A percentile compares a stretch with the other conserved stretches of the same genome.
Conservation (phyloP, 2,113 vertebrate species). For the Archocentrus centrarchus region DNA sequence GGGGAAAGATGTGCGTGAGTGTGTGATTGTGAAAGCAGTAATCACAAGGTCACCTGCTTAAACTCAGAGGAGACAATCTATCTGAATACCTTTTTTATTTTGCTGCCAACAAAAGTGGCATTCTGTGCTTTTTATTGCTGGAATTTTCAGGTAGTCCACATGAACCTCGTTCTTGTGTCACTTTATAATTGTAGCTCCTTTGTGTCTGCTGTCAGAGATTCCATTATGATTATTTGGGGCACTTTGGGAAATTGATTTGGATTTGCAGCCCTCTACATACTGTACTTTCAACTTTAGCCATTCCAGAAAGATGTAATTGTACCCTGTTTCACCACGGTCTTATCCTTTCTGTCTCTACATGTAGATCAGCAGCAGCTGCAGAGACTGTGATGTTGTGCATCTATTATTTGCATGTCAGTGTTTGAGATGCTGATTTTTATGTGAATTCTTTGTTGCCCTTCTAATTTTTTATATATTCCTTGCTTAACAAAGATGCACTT, state of each 20-base stretch:
- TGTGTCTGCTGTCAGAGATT: conserved; percentile 2
- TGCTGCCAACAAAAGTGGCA: not conserved
- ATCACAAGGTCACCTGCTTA: conserved; percentile 55
- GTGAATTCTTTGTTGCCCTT: not conserved
- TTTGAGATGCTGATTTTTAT: not conserved
- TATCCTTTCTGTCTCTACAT: not conserved
- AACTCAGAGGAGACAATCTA: not conserved
- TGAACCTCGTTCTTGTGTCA: not conserved
- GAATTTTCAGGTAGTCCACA: not conserved
- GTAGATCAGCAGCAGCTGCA: not conserved
- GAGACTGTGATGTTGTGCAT: not conserved
- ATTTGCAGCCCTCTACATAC: not conserved
- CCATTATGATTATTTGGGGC: not conserved
- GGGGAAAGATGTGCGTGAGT: conserved; percentile 22
- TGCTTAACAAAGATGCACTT: not conserved
- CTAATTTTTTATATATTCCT: not conserved
- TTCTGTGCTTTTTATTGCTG: not conserved
- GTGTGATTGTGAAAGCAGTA: conserved; percentile 6
- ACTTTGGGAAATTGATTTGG: conserved; percentile 2
- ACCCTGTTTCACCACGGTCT: not conserved
- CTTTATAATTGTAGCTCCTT: not conserved
- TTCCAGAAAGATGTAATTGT: not conserved
- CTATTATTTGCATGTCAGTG: not conserved
- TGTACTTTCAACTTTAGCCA: not conserved
- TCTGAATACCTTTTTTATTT: not conserved